Percentiles rank a stretch among this genome's conserved stretches.
phyloP scores from a whole-genome alignment of 2,797 vertebrate genomes.

The Sebastes minor region DNA sequence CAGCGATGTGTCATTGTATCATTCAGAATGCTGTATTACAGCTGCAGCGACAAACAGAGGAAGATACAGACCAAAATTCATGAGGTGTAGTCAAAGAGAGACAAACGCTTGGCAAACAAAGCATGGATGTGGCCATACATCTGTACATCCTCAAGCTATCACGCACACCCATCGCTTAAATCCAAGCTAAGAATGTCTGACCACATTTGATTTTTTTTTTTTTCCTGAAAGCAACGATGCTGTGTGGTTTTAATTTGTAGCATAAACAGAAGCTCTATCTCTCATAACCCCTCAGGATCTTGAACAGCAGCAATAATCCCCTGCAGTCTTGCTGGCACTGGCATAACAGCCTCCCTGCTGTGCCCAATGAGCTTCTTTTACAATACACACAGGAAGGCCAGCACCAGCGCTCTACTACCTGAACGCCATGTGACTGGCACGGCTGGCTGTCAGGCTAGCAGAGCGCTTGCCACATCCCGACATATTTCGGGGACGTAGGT shows the following conservation, averaged over 20 bases:
- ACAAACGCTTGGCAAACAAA: constrained; percentile 30
- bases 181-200: neutral
- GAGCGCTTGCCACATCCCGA: constrained; percentile 16
- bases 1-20: neutral
- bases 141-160: constrained; percentile 10
- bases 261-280: constrained; percentile 32
- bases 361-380: constrained; percentile 42
- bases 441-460: constrained; percentile 13
- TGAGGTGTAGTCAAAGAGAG: constrained; percentile 2
- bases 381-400: constrained; percentile 29
- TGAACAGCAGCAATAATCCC: constrained; percentile 55
- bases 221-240: neutral
- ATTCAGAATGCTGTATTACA: neutral
- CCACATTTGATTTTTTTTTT: neutral
- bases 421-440: constrained; percentile 24
- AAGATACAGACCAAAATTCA: constrained; percentile 10
- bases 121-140: constrained; percentile 16
- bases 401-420: constrained; percentile 22
- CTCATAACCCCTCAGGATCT: constrained; percentile 27
- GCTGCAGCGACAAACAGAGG: neutral
- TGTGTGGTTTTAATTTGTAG: constrained; percentile 48
- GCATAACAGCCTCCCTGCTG: constrained; percentile 45
- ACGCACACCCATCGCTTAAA: constrained; percentile 9
- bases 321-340: constrained; percentile 46
- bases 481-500: constrained; percentile 6